Base-by-base conservation (phyloP, 2,113 vertebrate species). In the Lophura nycthemera region DNA sequence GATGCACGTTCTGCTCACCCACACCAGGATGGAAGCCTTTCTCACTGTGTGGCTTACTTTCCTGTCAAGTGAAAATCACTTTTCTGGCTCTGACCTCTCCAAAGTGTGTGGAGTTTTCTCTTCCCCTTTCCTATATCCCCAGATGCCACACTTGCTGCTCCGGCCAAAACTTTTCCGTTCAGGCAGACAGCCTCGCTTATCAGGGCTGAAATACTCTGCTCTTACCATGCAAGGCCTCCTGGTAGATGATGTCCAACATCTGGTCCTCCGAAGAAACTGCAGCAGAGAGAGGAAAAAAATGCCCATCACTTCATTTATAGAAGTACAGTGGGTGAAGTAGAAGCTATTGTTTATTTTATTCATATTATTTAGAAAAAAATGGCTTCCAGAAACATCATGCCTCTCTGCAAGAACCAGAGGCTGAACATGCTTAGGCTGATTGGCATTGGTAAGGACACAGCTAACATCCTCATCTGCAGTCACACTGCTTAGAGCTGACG, bases 151-250 rank as follows among this genome's bases (percentile, higher is more conserved):
- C n/a, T 72, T 0, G 0, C 21, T 57, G 47, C 22, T 36, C 0
- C 4, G 54, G 36, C 56, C 50, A 13, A 59, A 90, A 15, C 21
- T 30, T 43, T 27, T 15, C 24, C 38, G 78, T 57, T 27, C 45
- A 65, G 9, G 79, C 27, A 52, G 5, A 52, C 87, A 75, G n/a
- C n/a, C 34, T 14, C 10, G 52, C 29, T 79, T 22, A 34, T 40
- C 38, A 54, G 64, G 45, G 8, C 48, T 7, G 67, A n/a, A 61
- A 71, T 57, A 19, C 22, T 18, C 3, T 32, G 38, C 83, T 75
- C 97, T 97, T 97, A 98, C 98, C 97, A 1, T 64, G 90, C 75
- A 50, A 64, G 40, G 52, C 64, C 6, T 76, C 16, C 5, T 56
- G 42, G 93, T 19, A 22, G 95, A 2, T 38, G 70, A 22, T 50